Evolutionary conservation across 2,113 vertebrate species (phyloP), one percentile per base, ranked within the genome.

Genomic region (Tragelaphus buxtoni): DNA sequence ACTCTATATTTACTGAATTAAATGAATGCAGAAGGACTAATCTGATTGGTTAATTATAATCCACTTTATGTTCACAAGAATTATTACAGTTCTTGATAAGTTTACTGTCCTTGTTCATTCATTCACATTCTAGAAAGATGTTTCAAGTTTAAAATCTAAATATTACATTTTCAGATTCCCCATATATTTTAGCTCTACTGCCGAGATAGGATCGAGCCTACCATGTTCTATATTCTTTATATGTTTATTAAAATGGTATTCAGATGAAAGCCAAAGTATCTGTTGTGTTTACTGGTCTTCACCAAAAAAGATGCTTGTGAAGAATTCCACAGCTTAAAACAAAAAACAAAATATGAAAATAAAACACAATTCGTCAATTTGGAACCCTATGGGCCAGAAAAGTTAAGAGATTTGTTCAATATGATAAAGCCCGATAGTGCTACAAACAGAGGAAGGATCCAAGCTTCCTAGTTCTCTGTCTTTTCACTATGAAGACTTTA

Each of bases 291-390:
- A 90, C 14, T 69, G 55, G 26, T 79, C 82, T 93, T 88, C 60
- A 74, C 39, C 39, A 83, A 90, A 60, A 60, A 82, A 90, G 6
- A 47, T 28, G 30, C 88, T 95, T 61, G 7, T 87, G 45, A 91
- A 93, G 69, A 96, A 96, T 60, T 88, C 49, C 22, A 80, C 20
- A 87, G n/a, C 32, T 92, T 92, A 47, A 51, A 92, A 47, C 47
- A 39, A 82, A 60, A 45, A 55, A 42, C n/a, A 53, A 58, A 17
- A 32, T 39, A 86, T 90, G 60, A 80, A 63, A 96, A 81, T 30
- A 82, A 91, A 13, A 24, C 20, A 82, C 17, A 76, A 72, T 55
- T 86, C n/a, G 39, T 72, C 39, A 39, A 26, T 20, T 20, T 16
- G 77, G 16, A 88, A 74, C 49, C 56, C 20, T 42, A 28, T 11